Evolutionary conservation across 2,113 vertebrate genomes (phyloP).

Genomic region (Grallaria varia): DNA sequence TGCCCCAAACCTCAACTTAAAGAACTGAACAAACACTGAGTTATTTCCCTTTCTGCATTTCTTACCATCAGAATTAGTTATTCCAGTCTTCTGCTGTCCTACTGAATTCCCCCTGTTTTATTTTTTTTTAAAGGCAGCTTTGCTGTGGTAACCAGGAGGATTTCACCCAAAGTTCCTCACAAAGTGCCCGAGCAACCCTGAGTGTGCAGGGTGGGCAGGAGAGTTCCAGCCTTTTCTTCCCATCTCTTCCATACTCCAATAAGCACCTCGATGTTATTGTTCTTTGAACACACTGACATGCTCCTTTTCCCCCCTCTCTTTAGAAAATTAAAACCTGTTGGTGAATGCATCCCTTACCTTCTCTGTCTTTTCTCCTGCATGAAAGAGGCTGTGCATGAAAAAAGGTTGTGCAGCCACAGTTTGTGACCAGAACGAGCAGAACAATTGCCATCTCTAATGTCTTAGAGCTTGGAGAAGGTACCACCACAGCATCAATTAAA

Average conservation of each 20-base stretch:
- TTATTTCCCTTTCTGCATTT: background rate
- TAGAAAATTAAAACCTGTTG: background rate
- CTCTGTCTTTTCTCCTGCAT: background rate
- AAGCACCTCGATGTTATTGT: background rate
- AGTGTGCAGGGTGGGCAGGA: background rate
- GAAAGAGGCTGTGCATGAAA: background rate
- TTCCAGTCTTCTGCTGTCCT: no score
- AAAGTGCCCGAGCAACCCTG: background rate
- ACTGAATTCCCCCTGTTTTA: rapidly evolving
- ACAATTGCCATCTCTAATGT: background rate
- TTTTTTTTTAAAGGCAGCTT: no score
- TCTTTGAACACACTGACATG: background rate
- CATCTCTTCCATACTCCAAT: background rate
- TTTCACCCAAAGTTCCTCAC: background rate
- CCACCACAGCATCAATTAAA: background rate
- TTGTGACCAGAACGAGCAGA: background rate
- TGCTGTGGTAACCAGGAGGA: background rate
- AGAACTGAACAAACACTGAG: rapidly evolving
- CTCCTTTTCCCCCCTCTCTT: rapidly evolving
- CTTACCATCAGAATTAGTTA: background rate
- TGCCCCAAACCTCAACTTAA: background rate
- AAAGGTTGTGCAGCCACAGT: background rate
- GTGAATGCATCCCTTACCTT: background rate
- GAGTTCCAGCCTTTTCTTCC: background rate
- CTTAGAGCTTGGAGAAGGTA: background rate